Evolutionary conservation across 1,140 invertebrate species (phyloP).

Genomic region (Bradysia coprophila): DNA sequence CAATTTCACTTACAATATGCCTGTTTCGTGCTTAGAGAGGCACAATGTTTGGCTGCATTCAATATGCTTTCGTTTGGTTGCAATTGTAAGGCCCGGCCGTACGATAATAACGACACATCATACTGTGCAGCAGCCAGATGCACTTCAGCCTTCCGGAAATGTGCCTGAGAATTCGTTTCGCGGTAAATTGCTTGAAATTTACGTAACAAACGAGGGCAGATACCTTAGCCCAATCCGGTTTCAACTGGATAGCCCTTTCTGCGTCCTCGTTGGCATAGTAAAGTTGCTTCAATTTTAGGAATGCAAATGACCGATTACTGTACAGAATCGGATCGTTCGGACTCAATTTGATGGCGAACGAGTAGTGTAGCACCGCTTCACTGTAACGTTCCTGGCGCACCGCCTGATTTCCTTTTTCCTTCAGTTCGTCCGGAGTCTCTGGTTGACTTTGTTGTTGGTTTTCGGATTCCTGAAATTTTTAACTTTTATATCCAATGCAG

Average conservation of each 20-base stretch:
- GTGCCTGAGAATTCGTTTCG: constrained; percentile 35
- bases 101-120: constrained; percentile 49
- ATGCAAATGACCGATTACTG: constrained; percentile 63
- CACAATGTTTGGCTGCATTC: constrained; percentile 40
- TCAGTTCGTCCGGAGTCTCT: constrained; percentile 21
- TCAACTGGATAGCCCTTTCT: constrained; percentile 47
- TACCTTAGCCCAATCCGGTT: constrained; percentile 67
- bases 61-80: constrained; percentile 50
- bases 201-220: constrained; percentile 1
- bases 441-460: background rate
- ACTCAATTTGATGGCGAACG: constrained; percentile 58
- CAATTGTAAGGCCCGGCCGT: constrained; percentile 41
- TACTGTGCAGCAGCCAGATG: constrained; percentile 48
- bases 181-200: background rate
- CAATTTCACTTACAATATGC: background rate
- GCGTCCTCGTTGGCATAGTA: constrained; percentile 63
- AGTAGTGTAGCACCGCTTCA: constrained; percentile 63
- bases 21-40: constrained; percentile 28
- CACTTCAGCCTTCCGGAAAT: constrained; percentile 61
- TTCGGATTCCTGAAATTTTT: too few species aligned
- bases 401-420: constrained; percentile 56
- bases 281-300: constrained; percentile 57
- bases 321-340: constrained; percentile 49
- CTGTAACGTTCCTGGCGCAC: constrained; percentile 50
- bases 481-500: too few species aligned